These are phyloP conservation scores for Drosophila tsacasi DNA, from an alignment of 1,140 invertebrate species.

Conservation along the genomic window DNA sequence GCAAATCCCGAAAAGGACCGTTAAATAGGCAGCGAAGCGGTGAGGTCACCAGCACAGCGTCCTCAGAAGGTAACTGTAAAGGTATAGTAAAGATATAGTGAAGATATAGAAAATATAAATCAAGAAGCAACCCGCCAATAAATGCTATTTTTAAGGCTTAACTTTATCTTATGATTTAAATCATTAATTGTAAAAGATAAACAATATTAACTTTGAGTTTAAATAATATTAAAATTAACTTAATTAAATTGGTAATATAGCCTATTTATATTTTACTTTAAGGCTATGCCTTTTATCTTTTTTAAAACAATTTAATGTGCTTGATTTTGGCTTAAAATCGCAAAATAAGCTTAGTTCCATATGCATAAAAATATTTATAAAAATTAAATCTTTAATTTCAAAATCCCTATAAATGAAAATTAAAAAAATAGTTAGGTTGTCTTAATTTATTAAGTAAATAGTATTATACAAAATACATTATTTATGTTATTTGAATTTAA, in stretches of 20 bases:
- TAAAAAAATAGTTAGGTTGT: too few relatives aligned
- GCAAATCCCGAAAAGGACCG: conserved; percentile 75
- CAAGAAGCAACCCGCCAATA: background rate
- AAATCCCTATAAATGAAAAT: too few relatives aligned
- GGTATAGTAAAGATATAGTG: background rate
- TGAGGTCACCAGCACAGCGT: conserved; percentile 52
- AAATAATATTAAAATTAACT: background rate
- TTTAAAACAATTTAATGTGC: too few relatives aligned
- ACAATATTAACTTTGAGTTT: background rate
- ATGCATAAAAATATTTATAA: too few relatives aligned
- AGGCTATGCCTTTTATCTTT: too few relatives aligned
- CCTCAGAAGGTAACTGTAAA: conserved; percentile 68
- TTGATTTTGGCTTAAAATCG: too few relatives aligned
- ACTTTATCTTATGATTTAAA: background rate
- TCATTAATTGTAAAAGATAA: background rate
- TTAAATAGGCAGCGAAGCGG: conserved; percentile 75
- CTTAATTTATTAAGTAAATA: too few relatives aligned
- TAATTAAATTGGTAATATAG: background rate
- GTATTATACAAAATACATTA: too few relatives aligned
- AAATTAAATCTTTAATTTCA: too few relatives aligned
- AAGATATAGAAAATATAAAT: background rate
- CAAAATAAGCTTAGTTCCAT: too few relatives aligned
- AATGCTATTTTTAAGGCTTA: background rate
- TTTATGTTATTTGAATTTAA: background rate
- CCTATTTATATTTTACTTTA: too few relatives aligned